phyloP scores from a whole-genome alignment of 2,888 invertebrate species.

The Hypolimnas misippus region DNA sequence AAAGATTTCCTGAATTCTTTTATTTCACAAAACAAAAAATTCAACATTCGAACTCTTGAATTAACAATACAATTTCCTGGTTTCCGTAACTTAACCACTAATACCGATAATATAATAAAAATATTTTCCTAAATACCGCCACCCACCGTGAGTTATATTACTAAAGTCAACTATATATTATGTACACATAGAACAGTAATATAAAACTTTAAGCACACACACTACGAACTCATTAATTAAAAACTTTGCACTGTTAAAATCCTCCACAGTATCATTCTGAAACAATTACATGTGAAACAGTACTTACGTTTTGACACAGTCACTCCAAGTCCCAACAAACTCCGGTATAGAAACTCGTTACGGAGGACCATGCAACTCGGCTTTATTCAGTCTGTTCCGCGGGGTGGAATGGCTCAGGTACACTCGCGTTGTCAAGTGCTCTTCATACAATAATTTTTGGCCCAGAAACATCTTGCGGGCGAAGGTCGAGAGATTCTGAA shows the following conservation, averaged over 20 bases:
- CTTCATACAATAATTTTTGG: conserved; percentile 43
- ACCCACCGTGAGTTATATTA: too few relatives aligned
- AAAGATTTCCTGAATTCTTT: too few relatives aligned
- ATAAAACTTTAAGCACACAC: background rate
- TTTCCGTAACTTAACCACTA: too few relatives aligned
- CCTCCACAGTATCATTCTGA: background rate
- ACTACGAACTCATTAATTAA: background rate
- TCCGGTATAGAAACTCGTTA: conserved; percentile 18
- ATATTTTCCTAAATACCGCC: too few relatives aligned
- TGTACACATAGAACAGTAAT: background rate
- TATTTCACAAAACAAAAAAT: too few relatives aligned
- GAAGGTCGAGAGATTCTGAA: conserved; percentile 42
- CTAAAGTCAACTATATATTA: background rate
- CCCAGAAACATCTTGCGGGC: conserved; percentile 38
- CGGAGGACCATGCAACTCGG: conserved; percentile 27
- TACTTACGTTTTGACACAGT: conserved; percentile 1
- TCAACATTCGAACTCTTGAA: too few relatives aligned
- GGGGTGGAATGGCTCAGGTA: conserved; percentile 41
- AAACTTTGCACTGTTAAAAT: background rate
- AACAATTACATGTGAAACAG: background rate
- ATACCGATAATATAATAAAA: too few relatives aligned
- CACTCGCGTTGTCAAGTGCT: conserved; percentile 36
- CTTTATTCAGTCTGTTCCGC: conserved; percentile 35
- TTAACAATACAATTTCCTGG: too few relatives aligned
- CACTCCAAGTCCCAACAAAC: conserved; percentile 4